Percentiles rank a stretch among this genome's conserved stretches.
phyloP scores from a whole-genome alignment of 2,888 invertebrate genomes.

The Epistrophe grossulariae region DNA sequence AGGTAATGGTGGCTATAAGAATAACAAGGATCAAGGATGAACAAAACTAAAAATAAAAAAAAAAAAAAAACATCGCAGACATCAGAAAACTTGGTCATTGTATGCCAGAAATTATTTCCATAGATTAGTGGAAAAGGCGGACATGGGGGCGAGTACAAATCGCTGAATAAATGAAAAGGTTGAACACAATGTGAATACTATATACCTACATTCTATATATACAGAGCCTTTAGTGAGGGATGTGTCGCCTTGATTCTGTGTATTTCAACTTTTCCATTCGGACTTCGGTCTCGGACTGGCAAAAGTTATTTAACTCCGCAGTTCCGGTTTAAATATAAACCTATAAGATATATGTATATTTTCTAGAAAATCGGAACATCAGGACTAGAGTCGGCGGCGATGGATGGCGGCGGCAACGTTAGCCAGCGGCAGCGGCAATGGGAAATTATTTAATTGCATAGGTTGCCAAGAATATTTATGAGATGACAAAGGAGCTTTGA shows the following conservation, averaged over 20 bases:
- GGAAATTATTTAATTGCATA: slow-evolving; percentile 54
- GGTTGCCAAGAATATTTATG: slow-evolving; percentile 48
- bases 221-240: slow-evolving; percentile 23
- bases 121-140: slow-evolving; percentile 43
- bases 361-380: background rate
- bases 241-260: slow-evolving; percentile 42
- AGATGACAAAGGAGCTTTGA: slow-evolving; percentile 9
- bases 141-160: slow-evolving; percentile 34
- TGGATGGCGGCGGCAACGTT: too few relatives aligned
- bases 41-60: slow-evolving; percentile 12
- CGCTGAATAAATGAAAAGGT: slow-evolving; percentile 30
- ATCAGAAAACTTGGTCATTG: slow-evolving; percentile 38
- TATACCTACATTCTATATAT: background rate
- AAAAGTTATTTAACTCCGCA: slow-evolving; percentile 49
- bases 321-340: slow-evolving; percentile 37
- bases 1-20: background rate
- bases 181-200: slow-evolving; percentile 10
- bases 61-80: slow-evolving; percentile 10
- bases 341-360: slow-evolving; percentile 7
- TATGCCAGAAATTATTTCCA: slow-evolving; percentile 44
- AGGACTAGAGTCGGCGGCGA: background rate
- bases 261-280: slow-evolving; percentile 2
- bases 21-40: slow-evolving; percentile 42
- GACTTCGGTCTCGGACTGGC: background rate
- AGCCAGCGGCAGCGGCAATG: background rate